Base-by-base conservation (phyloP, 2,888 invertebrate species). In the Leistus spinibarbis region DNA sequence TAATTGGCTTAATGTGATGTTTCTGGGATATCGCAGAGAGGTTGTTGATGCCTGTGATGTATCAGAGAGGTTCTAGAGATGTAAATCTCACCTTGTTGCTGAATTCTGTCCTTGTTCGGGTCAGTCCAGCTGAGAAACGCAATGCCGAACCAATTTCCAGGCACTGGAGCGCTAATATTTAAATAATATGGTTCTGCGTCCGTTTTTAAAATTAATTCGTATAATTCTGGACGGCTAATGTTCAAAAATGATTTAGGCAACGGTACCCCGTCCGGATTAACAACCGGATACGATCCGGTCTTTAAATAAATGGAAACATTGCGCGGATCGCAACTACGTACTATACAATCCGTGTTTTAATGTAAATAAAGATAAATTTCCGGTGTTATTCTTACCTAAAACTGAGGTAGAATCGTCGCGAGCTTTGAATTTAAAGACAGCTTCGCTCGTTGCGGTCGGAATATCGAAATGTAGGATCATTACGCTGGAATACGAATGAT, bases 111-210 rank as follows among this genome's bases (percentile, higher is more conserved):
- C 54, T 87, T 86, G 78, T 90, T 89, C 1, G 94, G 94, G 87
- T 94, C 92, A 65, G 90, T 89, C 91, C 93, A 94, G 72, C 92
- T 90, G 77, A 93, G 88, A 84, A 94, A 95, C 5, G 92, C 91
- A 70, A 93, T 89, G 0, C 91, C 93, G 86, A 92, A 95, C 93
- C 95, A 95, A 81, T 91, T 91, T 0, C 95, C 95, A 0, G 93
- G 90, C 71, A 88, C 87, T 0, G 94, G 94, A 76, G 91, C 90
- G 23, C 86, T 85, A 77, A 93, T 88, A 69, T 87, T 88, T 73
- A 91, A 89, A 40, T 88, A 88, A 64, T 87, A 86, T 79, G 90
- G 89, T 69, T 85, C 86, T 22, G 90, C 90, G 80, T 92, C 88
- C 0, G 93, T 92, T 75, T 86, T 80, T 78, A 93, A 86, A 77